Percentiles rank a stretch among this genome's conserved stretches.
Conservation (phyloP, 2,888 invertebrate species). For the Drosophila paranaensis region DNA sequence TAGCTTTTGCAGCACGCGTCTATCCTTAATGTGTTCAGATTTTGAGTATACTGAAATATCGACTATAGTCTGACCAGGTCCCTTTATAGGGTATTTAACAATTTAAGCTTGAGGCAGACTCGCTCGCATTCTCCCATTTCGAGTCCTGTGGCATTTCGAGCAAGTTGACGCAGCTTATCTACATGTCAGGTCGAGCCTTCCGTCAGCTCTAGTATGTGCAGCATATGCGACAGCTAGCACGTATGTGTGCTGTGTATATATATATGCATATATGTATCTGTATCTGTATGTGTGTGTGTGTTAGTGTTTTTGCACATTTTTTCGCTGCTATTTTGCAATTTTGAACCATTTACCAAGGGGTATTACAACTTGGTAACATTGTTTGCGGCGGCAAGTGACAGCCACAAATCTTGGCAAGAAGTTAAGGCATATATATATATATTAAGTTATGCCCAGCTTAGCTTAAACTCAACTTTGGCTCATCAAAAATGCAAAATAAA, state of each 20-base stretch:
- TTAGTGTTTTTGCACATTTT: slow-evolving; percentile 66
- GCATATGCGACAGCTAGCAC: slow-evolving; percentile 14
- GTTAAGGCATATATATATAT: background rate
- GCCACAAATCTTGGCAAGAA: slow-evolving; percentile 9
- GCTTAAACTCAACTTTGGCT: background rate
- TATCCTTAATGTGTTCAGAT: background rate
- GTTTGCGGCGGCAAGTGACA: slow-evolving; percentile 23
- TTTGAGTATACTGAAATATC: background rate
- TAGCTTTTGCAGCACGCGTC: background rate
- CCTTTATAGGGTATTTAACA: background rate
- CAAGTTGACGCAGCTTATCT: slow-evolving; percentile 78
- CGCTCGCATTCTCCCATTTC: background rate
- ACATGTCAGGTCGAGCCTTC: slow-evolving; percentile 57
- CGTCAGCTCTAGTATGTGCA: slow-evolving; percentile 35
- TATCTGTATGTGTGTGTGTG: slow-evolving; percentile 8
- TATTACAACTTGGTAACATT: slow-evolving; percentile 36
- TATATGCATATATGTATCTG: background rate
- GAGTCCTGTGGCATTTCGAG: slow-evolving; percentile 37
- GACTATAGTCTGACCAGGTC: background rate
- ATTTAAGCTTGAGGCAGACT: background rate
- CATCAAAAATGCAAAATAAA: background rate
- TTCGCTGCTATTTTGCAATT: slow-evolving; percentile 52
- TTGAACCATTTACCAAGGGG: slow-evolving; percentile 39
- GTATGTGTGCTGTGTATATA: background rate
- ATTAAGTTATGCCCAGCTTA: background rate